Conservation (phyloP, 2,888 invertebrate genomes). For the Tillus elongatus region DNA sequence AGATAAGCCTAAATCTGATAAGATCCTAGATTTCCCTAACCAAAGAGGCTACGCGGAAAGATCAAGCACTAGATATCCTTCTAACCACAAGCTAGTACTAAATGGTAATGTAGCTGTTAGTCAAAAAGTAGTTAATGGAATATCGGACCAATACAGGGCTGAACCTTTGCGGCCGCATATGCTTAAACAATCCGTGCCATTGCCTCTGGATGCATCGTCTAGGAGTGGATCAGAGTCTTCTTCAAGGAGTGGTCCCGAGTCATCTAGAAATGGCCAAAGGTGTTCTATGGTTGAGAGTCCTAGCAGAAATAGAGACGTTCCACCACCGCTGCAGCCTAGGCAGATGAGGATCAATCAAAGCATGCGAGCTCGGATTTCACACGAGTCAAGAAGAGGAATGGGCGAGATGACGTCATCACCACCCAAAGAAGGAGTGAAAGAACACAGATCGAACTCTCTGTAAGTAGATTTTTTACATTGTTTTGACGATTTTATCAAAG, state of each 20-base stretch:
- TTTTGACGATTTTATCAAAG: too few species aligned
- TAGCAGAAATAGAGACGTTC: slow-evolving; percentile 20
- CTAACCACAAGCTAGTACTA: slow-evolving; percentile 43
- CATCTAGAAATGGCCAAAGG: slow-evolving; percentile 24
- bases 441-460: slow-evolving; percentile 31
- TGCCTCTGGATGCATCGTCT: too few species aligned
- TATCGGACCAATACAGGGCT: slow-evolving; percentile 35
- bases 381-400: slow-evolving; percentile 29
- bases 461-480: slow-evolving; percentile 32
- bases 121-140: slow-evolving; percentile 35
- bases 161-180: slow-evolving; percentile 37
- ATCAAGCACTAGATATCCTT: slow-evolving; percentile 42
- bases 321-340: slow-evolving; percentile 39
- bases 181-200: not conserved
- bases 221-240: too few species aligned
- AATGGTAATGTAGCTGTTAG: slow-evolving; percentile 43
- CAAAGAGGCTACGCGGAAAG: slow-evolving; percentile 38
- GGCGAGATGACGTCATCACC: slow-evolving; percentile 24
- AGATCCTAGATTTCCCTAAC: slow-evolving; percentile 29
- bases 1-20: slow-evolving; percentile 21
- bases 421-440: slow-evolving; percentile 26
- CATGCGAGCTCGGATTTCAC: slow-evolving; percentile 36
- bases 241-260: not conserved
- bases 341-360: slow-evolving; percentile 39
- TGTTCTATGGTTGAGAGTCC: slow-evolving; percentile 35